These are phyloP conservation scores for Drosophila orena DNA, from an alignment of 1,140 invertebrate species.

Conservation along the genomic window DNA sequence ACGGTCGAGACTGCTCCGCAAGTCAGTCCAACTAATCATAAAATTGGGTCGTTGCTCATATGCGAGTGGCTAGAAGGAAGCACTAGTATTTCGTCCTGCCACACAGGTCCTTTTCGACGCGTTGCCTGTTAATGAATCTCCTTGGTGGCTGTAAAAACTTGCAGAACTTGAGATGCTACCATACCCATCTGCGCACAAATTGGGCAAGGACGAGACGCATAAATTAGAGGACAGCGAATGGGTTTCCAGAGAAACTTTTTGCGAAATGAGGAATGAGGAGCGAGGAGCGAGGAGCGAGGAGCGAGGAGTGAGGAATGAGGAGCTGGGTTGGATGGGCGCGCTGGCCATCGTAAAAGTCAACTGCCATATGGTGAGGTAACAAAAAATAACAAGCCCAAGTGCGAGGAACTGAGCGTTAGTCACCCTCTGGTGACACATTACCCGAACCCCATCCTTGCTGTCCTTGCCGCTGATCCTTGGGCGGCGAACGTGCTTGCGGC, in stretches of 20 bases:
- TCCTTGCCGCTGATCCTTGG: constrained; percentile 17
- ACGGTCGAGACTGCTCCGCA: constrained; percentile 34
- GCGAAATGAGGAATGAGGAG: constrained; percentile 8
- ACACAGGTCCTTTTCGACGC: constrained; percentile 11
- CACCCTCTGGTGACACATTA: constrained; percentile 68
- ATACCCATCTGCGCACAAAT: constrained; percentile 38
- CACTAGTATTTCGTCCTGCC: background rate
- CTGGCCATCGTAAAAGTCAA: constrained; percentile 69
- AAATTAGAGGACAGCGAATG: constrained; percentile 55
- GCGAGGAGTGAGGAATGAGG: constrained; percentile 4
- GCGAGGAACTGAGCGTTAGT: constrained; percentile 31
- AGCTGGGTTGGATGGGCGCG: background rate
- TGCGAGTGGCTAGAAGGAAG: background rate
- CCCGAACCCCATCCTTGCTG: constrained; percentile 17
- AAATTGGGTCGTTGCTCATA: constrained; percentile 37
- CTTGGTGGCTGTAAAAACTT: constrained; percentile 53
- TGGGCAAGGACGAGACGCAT: constrained; percentile 56
- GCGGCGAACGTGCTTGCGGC: constrained; percentile 47
- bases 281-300: constrained; percentile 1
- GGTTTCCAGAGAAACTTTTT: constrained; percentile 36
- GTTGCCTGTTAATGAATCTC: constrained; percentile 62
- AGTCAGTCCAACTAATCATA: constrained; percentile 68
- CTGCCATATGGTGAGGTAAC: constrained; percentile 77
- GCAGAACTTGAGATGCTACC: constrained; percentile 45
- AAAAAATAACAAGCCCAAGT: constrained; percentile 73